phyloP scores from a whole-genome alignment of 2,113 vertebrate genomes.

The Zosterops hypoxanthus region DNA sequence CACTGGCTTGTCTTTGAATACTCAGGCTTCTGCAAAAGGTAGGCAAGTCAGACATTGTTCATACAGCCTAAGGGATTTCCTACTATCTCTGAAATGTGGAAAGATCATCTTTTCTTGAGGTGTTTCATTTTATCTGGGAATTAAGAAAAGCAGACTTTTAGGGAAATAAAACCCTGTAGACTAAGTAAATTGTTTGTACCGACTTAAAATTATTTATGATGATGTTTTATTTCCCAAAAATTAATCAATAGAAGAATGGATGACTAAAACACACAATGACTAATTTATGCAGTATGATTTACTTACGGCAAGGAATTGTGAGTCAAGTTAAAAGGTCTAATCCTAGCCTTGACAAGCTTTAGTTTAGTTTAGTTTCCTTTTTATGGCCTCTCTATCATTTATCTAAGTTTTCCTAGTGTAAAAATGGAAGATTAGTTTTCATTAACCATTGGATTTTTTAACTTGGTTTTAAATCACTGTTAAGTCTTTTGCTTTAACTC shows the following conservation, averaged over 20 bases:
- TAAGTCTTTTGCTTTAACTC: neutral
- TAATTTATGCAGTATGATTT: neutral
- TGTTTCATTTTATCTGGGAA: neutral
- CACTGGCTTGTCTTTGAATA: neutral
- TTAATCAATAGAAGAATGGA: neutral
- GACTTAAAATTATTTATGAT: neutral
- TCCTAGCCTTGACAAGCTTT: neutral
- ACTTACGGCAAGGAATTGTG: neutral
- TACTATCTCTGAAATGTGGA: neutral
- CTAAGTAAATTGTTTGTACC: neutral
- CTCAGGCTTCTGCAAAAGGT: neutral
- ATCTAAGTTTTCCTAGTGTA: neutral
- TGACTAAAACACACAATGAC: neutral
- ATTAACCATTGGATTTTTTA: neutral
- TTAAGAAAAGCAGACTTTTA: neutral
- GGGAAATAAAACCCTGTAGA: neutral
- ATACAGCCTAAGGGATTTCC: neutral
- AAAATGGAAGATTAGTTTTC: neutral
- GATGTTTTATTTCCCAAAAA: neutral
- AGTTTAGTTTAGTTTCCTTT: neutral
- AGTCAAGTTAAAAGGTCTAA: neutral
- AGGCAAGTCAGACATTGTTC: neutral
- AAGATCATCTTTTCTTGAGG: neutral
- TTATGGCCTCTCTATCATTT: neutral
- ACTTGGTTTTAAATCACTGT: neutral